Conservation (phyloP, 2,113 vertebrate genomes). For the Brienomyrus longianalis region DNA sequence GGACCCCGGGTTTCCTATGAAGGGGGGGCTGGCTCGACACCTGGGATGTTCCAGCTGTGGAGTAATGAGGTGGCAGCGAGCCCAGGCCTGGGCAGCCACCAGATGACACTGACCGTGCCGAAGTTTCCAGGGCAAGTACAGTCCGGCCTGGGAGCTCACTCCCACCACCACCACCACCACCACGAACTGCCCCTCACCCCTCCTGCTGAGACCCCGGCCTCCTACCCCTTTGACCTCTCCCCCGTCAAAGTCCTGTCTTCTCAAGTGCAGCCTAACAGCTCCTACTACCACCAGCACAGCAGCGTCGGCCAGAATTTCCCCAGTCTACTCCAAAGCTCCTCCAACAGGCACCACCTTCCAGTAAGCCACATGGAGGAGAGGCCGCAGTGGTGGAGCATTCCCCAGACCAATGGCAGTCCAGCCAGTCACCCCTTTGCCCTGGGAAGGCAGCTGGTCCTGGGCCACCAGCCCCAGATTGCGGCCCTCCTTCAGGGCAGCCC, state of each 20-base stretch:
- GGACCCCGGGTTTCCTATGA: constrained; percentile 64
- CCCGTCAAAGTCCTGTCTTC: constrained; percentile 69
- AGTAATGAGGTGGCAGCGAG: constrained; percentile 65
- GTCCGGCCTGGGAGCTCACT: constrained; percentile 50
- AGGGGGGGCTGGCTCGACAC: constrained; percentile 54
- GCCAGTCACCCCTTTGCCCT: constrained; percentile 59
- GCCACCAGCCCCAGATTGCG: constrained; percentile 71
- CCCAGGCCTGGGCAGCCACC: constrained; percentile 58
- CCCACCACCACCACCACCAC: constrained; percentile 55
- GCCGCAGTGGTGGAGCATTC: constrained; percentile 77
- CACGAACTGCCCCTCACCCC: constrained; percentile 75
- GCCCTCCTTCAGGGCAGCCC: constrained; percentile 71
- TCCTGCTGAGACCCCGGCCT: constrained; percentile 64
- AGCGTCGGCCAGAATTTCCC: constrained; percentile 66
- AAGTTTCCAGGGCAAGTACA: constrained; percentile 69
- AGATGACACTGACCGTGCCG: constrained; percentile 69
- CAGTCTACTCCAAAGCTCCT: constrained; percentile 62
- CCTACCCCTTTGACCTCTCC: constrained; percentile 74
- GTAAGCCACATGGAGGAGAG: constrained; percentile 59
- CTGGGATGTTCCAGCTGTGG: constrained; percentile 77
- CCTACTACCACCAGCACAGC: constrained; percentile 68
- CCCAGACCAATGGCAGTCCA: constrained; percentile 54
- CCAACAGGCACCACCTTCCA: constrained; percentile 57
- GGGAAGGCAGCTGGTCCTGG: constrained; percentile 65
- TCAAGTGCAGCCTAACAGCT: constrained; percentile 47